A percentile compares a stretch with the other conserved stretches of the same genome.
Conservation (phyloP, 2,797 vertebrate species). For the Falco biarmicus region DNA sequence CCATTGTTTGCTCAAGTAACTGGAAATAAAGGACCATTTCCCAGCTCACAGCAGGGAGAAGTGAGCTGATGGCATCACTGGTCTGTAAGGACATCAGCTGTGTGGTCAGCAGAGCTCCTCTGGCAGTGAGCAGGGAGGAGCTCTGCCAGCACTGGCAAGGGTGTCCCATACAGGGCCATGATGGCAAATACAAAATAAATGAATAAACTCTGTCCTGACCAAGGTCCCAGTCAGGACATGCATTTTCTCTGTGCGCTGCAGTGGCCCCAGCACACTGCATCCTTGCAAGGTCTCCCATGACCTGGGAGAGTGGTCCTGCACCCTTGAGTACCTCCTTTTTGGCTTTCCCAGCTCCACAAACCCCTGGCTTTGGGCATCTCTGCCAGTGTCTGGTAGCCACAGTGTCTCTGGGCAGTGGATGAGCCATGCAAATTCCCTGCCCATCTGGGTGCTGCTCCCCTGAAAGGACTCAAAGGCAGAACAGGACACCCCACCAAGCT, state of each 20-base stretch:
- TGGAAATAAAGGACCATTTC: background rate
- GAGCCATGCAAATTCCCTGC: background rate
- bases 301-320: background rate
- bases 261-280: background rate
- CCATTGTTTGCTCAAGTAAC: background rate
- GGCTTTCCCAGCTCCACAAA: background rate
- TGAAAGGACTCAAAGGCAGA: background rate
- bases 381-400: background rate
- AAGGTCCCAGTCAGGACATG: background rate
- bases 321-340: background rate
- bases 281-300: background rate
- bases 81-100: background rate
- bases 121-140: background rate
- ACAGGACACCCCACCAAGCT: background rate
- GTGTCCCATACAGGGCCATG: background rate
- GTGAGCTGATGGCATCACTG: background rate
- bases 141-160: rapidly evolving
- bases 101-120: background rate
- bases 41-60: background rate
- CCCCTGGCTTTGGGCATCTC: background rate
- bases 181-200: background rate
- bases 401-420: background rate
- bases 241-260: background rate
- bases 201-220: background rate
- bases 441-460: background rate